Conservation (phyloP, 2,113 vertebrate species). For the Phalacrocorax brasilianus region DNA sequence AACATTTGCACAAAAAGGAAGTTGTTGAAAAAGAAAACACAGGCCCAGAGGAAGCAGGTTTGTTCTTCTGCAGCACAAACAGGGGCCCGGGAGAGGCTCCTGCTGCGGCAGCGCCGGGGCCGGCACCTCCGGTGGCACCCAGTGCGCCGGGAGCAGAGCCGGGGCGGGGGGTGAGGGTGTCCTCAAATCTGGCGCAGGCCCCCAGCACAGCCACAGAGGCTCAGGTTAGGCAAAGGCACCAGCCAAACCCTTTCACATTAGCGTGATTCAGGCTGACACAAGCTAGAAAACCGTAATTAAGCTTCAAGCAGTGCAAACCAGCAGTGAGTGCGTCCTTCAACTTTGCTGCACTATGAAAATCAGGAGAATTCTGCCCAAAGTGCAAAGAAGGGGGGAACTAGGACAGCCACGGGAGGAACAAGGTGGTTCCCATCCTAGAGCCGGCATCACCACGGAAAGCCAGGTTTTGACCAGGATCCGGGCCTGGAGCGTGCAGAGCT, state of each 20-base stretch:
- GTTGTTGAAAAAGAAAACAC: neutral
- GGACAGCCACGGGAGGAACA: rapidly evolving
- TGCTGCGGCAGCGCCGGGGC: neutral
- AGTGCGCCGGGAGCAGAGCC: rapidly evolving
- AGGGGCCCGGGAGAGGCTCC: neutral
- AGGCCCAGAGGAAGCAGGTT: neutral
- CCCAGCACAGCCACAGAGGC: neutral
- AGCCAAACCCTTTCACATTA: neutral
- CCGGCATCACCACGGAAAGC: rapidly evolving
- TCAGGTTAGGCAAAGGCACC: neutral
- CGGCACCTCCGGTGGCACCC: neutral
- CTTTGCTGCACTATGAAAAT: neutral
- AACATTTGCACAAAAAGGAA: neutral
- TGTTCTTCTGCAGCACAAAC: neutral
- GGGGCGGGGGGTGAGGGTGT: too few relatives aligned
- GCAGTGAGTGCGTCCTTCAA: neutral
- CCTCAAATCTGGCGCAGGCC: neutral
- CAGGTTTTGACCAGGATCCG: rapidly evolving
- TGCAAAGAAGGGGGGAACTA: neutral
- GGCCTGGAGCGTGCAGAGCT: neutral
- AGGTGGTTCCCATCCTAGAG: neutral
- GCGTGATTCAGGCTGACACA: neutral
- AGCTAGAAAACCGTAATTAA: neutral
- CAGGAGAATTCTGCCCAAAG: neutral
- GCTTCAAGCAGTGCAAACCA: neutral